These are phyloP conservation scores for Zaprionus camerounensis DNA, from an alignment of 1,140 invertebrate genomes.

Conservation along the genomic window DNA sequence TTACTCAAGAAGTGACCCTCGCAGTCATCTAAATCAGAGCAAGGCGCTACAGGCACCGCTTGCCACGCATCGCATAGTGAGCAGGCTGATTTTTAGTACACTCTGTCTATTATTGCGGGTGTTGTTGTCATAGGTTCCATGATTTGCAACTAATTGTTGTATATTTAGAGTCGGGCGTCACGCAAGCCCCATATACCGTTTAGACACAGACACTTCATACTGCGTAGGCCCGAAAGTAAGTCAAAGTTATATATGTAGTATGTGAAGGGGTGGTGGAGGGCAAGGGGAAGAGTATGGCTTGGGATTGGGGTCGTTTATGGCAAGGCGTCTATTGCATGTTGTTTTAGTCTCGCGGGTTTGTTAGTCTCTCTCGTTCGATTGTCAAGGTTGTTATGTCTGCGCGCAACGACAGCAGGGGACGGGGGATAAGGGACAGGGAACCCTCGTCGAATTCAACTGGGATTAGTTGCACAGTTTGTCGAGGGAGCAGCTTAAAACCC, in stretches of 20 bases:
- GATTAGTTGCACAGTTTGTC: constrained; percentile 20
- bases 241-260: constrained; percentile 28
- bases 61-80: constrained; percentile 61
- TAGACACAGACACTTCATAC: constrained; percentile 8
- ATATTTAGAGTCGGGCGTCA: constrained; percentile 70
- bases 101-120: constrained; percentile 63
- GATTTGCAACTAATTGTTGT: constrained; percentile 73
- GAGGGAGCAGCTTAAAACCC: constrained; percentile 6
- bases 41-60: constrained; percentile 57
- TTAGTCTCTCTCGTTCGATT: constrained; percentile 61
- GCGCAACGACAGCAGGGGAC: constrained; percentile 2
- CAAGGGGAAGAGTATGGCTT: background rate
- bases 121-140: constrained; percentile 79
- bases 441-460: constrained; percentile 8
- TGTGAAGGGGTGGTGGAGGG: background rate
- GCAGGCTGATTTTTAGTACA: constrained; percentile 49
- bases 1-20: constrained; percentile 7
- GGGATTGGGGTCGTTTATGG: constrained; percentile 10
- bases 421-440: background rate
- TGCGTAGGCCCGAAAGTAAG: constrained; percentile 65
- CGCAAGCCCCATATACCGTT: constrained; percentile 45
- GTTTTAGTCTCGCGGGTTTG: constrained; percentile 47
- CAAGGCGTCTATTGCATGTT: constrained; percentile 38
- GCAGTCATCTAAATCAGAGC: constrained; percentile 25
- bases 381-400: constrained; percentile 69